phyloP scores from a whole-genome alignment of 2,797 vertebrate genomes.

The Acanthurus tractus region DNA sequence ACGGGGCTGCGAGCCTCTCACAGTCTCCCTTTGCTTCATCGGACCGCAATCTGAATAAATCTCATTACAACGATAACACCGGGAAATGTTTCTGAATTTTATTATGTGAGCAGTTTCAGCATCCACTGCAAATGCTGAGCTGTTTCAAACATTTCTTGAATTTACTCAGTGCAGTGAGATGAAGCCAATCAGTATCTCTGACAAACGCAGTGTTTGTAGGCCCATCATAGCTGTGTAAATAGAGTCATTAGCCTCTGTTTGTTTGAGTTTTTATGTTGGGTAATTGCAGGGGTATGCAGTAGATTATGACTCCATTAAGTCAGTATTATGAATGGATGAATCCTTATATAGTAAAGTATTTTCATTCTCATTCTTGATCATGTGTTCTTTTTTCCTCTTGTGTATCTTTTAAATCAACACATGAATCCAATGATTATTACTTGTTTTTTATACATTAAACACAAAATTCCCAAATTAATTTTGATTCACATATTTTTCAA shows the following conservation, averaged over 20 bases:
- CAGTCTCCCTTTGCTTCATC: constrained; percentile 78
- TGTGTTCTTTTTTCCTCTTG: constrained; percentile 16
- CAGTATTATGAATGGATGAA: constrained; percentile 52
- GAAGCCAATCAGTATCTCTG: neutral
- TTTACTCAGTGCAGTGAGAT: neutral
- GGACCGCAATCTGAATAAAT: constrained; percentile 60
- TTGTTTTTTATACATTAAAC: neutral
- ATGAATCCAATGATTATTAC: neutral
- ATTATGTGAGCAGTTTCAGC: constrained; percentile 7
- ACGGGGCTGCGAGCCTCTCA: constrained; percentile 69
- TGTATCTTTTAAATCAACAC: neutral
- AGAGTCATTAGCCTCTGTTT: constrained; percentile 88
- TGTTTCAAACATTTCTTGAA: constrained; percentile 6
- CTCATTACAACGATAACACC: constrained; percentile 49
- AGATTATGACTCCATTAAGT: neutral
- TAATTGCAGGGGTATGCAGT: constrained; percentile 75
- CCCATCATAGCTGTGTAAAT: neutral
- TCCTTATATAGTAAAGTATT: constrained; percentile 38
- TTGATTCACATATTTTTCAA: constrained; percentile 7
- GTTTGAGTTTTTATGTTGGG: constrained; percentile 87
- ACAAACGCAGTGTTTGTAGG: constrained; percentile 16
- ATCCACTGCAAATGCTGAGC: neutral
- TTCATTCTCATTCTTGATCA: neutral
- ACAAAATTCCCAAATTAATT: neutral
- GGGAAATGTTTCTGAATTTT: constrained; percentile 25